Evolutionary conservation across 1,140 invertebrate genomes (phyloP).

Genomic region (Dendrolimus kikuchii): DNA sequence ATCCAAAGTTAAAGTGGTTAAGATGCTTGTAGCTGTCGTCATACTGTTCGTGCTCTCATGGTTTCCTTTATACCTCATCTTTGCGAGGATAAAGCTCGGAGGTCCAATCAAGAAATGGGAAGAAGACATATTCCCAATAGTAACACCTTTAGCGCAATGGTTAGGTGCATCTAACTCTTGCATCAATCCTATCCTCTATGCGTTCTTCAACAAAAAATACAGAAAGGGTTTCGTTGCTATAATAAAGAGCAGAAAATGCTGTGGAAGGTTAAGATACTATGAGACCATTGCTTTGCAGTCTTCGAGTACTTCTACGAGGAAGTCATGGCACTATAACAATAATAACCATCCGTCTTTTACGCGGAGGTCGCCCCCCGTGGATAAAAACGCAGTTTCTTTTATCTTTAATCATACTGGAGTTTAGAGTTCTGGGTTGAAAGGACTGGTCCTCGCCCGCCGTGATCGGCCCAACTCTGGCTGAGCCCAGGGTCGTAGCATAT

Average conservation of each 20-base stretch:
- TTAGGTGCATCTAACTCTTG: slow-evolving; percentile 96
- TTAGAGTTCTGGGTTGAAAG: slow-evolving; percentile 26
- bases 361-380: slow-evolving; percentile 75
- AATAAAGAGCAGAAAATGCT: slow-evolving; percentile 87
- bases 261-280: slow-evolving; percentile 85
- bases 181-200: slow-evolving; percentile 98
- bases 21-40: slow-evolving; percentile 97
- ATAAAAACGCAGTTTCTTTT: slow-evolving; percentile 82
- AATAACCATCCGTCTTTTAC: slow-evolving; percentile 77
- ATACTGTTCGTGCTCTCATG: slow-evolving; percentile 95
- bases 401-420: slow-evolving; percentile 75
- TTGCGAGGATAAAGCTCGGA: slow-evolving; percentile 88
- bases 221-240: slow-evolving; percentile 93
- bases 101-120: slow-evolving; percentile 80
- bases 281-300: slow-evolving; percentile 88
- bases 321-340: slow-evolving; percentile 86
- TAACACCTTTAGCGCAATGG: slow-evolving; percentile 96
- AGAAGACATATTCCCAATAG: slow-evolving; percentile 84
- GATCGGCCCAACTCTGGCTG: slow-evolving; percentile 8
- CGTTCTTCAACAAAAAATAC: slow-evolving; percentile 98
- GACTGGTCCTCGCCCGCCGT: slow-evolving; percentile 11
- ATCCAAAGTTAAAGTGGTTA: slow-evolving; percentile 95
- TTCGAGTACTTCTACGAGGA: slow-evolving; percentile 85
- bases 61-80: slow-evolving; percentile 94
- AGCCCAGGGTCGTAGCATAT: slow-evolving; percentile 36